Evolutionary conservation across 1,140 invertebrate genomes (phyloP).

Genomic region (Octopus sinensis): DNA sequence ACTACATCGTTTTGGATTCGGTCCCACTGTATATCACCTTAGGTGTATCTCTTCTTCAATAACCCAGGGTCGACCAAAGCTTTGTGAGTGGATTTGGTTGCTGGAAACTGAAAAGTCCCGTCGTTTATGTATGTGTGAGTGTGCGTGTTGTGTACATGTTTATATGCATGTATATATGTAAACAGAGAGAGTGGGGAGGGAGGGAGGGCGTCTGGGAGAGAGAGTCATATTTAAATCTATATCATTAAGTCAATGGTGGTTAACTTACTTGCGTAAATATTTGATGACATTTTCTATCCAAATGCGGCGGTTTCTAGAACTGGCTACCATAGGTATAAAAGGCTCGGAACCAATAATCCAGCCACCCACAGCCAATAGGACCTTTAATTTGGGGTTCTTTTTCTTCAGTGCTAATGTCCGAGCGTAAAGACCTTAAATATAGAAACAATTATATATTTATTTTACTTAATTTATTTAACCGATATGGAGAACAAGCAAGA

Average conservation of each 20-base stretch:
- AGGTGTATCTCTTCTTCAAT: too few species aligned
- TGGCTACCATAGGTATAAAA: slow-evolving; percentile 49
- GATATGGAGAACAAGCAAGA: too few species aligned
- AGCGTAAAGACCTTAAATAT: slow-evolving; percentile 29
- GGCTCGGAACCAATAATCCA: slow-evolving; percentile 94
- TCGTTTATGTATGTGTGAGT: too few species aligned
- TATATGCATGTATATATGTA: not conserved
- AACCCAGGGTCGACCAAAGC: too few species aligned
- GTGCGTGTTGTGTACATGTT: not conserved
- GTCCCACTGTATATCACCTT: too few species aligned
- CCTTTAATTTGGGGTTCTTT: slow-evolving; percentile 75
- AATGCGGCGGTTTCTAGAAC: slow-evolving; percentile 26
- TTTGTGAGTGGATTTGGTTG: too few species aligned
- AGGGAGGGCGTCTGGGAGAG: not conserved
- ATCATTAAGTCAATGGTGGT: too few species aligned
- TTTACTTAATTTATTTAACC: too few species aligned
- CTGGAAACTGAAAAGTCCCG: too few species aligned
- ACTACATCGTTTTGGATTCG: too few species aligned
- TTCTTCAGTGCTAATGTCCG: slow-evolving; percentile 39
- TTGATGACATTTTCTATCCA: slow-evolving; percentile 65
- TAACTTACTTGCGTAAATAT: slow-evolving; percentile 71
- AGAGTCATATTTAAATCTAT: too few species aligned
- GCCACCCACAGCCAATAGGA: slow-evolving; percentile 87
- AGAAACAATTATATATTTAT: too few species aligned
- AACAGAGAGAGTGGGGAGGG: not conserved